Conservation (phyloP, 2,113 vertebrate genomes). For the Triplophysa siluroides region DNA sequence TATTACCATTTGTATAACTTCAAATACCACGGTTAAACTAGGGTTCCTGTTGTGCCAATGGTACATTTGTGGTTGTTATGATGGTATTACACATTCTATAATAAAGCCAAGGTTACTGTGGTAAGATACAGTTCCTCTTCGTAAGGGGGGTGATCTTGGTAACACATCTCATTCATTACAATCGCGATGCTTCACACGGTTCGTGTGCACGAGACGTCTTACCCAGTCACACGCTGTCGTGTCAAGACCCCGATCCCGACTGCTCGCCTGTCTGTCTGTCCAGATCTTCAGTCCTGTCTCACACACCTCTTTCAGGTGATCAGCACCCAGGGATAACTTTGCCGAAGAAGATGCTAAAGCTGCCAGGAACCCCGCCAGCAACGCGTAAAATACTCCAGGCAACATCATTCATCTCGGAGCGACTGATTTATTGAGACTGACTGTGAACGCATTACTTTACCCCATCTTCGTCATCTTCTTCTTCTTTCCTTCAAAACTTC, state of each 20-base stretch:
- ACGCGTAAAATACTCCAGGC: constrained; percentile 68
- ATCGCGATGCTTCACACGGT: too few relatives aligned
- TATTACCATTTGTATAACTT: too few relatives aligned
- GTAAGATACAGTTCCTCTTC: too few relatives aligned
- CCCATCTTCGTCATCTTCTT: not conserved
- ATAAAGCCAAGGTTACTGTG: not conserved
- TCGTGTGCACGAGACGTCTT: constrained; percentile 35
- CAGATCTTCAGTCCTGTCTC: constrained; percentile 54
- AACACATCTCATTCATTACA: too few relatives aligned
- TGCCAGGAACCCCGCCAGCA: constrained; percentile 76
- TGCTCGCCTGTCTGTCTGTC: constrained; percentile 27
- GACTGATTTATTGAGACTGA: not conserved
- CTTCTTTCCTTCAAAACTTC: not conserved
- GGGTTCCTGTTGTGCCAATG: too few relatives aligned
- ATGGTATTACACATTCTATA: not conserved
- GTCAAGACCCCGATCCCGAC: constrained; percentile 15
- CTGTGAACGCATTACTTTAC: not conserved
- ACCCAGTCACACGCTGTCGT: constrained; percentile 73
- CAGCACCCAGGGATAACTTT: constrained; percentile 80
- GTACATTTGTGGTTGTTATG: too few relatives aligned
- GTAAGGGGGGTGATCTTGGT: not conserved
- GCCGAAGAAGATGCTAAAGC: constrained; percentile 80
- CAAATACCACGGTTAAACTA: too few relatives aligned
- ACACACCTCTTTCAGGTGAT: constrained; percentile 65
- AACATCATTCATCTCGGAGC: constrained; percentile 45